These are phyloP conservation scores for Eolophus roseicapilla DNA, from an alignment of 2,113 vertebrate species.

Conservation along the genomic window DNA sequence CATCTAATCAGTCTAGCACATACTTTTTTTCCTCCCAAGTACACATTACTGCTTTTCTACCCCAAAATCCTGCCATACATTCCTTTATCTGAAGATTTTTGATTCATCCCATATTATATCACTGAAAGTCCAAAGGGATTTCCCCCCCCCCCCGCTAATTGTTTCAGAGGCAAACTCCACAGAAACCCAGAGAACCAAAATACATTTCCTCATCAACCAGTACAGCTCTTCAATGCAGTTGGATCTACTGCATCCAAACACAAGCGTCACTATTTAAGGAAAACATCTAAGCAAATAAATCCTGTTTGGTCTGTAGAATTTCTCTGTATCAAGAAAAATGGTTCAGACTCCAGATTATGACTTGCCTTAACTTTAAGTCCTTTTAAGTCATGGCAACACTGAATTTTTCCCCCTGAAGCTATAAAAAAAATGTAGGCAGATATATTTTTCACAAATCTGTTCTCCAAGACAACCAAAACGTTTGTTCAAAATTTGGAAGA, in stretches of 20 bases:
- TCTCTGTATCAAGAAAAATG: background rate
- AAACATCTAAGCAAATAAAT: background rate
- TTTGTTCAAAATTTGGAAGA: background rate
- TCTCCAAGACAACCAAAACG: conserved; percentile 9
- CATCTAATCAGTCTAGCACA: background rate
- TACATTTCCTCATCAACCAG: background rate
- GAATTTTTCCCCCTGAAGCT: background rate
- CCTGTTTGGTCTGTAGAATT: background rate
- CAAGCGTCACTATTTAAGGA: background rate
- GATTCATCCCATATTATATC: background rate
- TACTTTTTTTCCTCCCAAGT: background rate
- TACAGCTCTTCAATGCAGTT: background rate
- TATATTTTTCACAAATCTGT: background rate
- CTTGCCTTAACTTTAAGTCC: background rate
- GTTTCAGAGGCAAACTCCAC: background rate
- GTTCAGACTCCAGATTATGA: background rate
- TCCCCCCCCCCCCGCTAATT: too few species aligned
- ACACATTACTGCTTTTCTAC: background rate
- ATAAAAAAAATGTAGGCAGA: background rate
- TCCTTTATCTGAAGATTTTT: background rate
- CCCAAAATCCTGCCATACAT: background rate
- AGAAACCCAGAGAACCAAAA: background rate
- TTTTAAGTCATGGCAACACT: background rate
- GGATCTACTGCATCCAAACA: background rate
- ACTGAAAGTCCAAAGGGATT: background rate